Conservation (phyloP, 2,113 vertebrate species). For the Corythoichthys haematopterus region DNA sequence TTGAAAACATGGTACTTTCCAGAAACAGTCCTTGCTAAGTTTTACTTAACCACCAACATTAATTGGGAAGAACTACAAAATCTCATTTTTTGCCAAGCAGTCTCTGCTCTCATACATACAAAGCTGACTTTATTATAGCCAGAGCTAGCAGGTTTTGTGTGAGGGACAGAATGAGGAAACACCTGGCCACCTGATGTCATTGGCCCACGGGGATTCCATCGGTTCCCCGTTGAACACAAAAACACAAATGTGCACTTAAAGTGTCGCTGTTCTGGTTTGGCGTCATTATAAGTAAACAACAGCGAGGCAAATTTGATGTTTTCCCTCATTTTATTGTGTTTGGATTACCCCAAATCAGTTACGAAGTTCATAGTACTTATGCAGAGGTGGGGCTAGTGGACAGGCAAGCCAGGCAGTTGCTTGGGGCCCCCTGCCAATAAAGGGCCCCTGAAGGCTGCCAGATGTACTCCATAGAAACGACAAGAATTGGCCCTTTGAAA, state of each 20-base stretch:
- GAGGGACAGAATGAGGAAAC: slow-evolving; percentile 41
- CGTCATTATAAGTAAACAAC: slow-evolving; percentile 13
- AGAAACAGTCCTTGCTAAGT: slow-evolving; percentile 7
- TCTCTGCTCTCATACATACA: neutral
- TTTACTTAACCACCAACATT: slow-evolving; percentile 14
- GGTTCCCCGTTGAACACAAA: slow-evolving; percentile 18
- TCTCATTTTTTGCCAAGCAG: slow-evolving; percentile 24
- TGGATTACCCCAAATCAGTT: too few relatives aligned
- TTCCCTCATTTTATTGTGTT: too few relatives aligned
- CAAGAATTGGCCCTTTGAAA: too few relatives aligned
- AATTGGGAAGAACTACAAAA: slow-evolving; percentile 17
- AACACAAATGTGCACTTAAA: slow-evolving; percentile 9
- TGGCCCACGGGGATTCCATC: slow-evolving; percentile 25
- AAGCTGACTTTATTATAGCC: slow-evolving; percentile 32
- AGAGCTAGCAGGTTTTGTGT: slow-evolving; percentile 9
- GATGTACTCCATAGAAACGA: too few relatives aligned
- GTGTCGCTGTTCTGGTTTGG: slow-evolving; percentile 2
- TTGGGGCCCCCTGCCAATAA: too few relatives aligned
- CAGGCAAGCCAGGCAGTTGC: too few relatives aligned
- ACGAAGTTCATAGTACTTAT: too few relatives aligned
- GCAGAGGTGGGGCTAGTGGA: too few relatives aligned
- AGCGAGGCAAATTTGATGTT: too few relatives aligned
- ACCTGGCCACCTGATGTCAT: slow-evolving; percentile 51
- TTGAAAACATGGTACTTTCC: neutral
- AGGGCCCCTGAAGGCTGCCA: too few relatives aligned